Conservation (phyloP, 2,797 vertebrate species). For the Discoglossus pictus region DNA sequence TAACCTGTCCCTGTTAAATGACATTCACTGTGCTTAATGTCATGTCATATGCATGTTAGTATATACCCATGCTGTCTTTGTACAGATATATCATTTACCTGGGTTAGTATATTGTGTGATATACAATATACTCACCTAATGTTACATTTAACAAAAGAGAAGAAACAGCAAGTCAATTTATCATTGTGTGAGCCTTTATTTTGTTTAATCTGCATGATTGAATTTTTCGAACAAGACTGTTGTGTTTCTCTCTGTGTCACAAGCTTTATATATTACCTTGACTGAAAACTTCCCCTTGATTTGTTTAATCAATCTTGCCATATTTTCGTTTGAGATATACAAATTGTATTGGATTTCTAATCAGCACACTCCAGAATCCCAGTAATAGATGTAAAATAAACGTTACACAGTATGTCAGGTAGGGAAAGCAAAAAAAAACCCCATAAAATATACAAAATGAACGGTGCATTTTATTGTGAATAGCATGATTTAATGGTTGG, state of each 20-base stretch:
- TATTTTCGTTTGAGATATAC: conserved; percentile 12
- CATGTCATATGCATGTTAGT: no score
- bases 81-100: no score
- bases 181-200: neutral
- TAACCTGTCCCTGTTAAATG: no score
- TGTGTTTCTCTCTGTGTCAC: conserved; percentile 7
- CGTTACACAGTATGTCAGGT: conserved; percentile 1
- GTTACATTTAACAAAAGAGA: neutral
- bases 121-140: neutral
- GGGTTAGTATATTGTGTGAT: no score
- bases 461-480: no score
- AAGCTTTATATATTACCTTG: conserved; percentile 14
- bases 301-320: conserved; percentile 30
- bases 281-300: conserved; percentile 27
- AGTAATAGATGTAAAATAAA: neutral
- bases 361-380: conserved; percentile 9
- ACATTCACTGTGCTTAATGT: no score
- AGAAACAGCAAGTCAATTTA: neutral
- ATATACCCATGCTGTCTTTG: no score
- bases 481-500: no score
- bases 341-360: conserved; percentile 29
- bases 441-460: no score
- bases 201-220: conserved; percentile 19
- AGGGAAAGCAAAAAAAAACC: conserved; percentile 5
- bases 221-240: conserved; percentile 20